Base-by-base conservation (phyloP, 1,140 invertebrate species). In the Notospermus geniculatus region DNA sequence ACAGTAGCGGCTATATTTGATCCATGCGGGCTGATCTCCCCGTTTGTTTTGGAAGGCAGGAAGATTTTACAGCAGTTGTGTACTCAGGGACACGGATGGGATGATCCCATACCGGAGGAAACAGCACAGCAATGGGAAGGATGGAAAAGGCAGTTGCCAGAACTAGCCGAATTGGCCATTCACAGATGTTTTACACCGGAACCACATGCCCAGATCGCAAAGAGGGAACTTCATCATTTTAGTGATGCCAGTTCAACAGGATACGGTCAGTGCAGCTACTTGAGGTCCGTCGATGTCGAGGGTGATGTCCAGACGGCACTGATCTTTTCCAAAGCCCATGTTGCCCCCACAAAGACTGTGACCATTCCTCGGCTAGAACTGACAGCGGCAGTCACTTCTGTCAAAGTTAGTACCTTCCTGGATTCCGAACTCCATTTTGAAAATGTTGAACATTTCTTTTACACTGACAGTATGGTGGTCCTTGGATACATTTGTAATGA, bases 1-100 rank as follows among this genome's bases (percentile, higher is more conserved):
- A 68, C 62, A 13, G 59, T 71, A 13, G 58, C 55, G 2, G 70
- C 66, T 0, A 46, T 70, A 19, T 72, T 60, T 62, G 72, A 73
- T 25, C 72, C 70, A 0, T 28, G 69, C 5, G 64, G 64, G 39
- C 62, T 72, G 17, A 15, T 72, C 5, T 59, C 66, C 2, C 68
- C 66, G 5, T 61, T 69, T n/a, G n/a, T n/a, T n/a, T n/a, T n/a
- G n/a, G n/a, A n/a, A n/a, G n/a, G n/a, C n/a, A n/a, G n/a, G n/a
- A 45, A 58, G 19, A 65, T 69, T 32, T 46, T 70, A 13, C 69
- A 71, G 39, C 36, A 69, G 54, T 57, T 68, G 43, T 71, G 70
- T 60, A n/a, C 39, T 23, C 22, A 59, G 15, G 55, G 59, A 5
- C 7, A 56, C 0, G 62, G 59, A 1, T 69, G 64, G 61, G 60